A percentile compares a stretch with the other conserved stretches of the same genome.
Evolutionary conservation across 1,140 invertebrate genomes (phyloP).

Genomic region (Atta texana): DNA sequence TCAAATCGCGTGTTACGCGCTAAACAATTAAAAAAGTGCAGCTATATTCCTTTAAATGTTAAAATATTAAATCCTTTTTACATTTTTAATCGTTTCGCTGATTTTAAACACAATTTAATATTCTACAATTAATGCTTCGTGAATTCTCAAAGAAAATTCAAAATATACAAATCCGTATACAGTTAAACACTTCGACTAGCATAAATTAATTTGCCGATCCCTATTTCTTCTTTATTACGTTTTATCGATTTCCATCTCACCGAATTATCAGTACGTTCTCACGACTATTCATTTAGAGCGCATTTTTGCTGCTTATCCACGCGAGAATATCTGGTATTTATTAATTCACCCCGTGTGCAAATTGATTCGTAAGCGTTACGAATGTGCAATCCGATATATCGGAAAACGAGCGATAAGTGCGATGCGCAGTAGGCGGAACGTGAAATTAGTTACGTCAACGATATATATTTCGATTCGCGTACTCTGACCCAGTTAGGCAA

Average conservation of each 20-base stretch:
- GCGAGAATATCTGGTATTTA: conserved; percentile 19
- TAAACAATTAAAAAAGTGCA: background rate
- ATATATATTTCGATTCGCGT: conserved; percentile 33
- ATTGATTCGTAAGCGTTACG: conserved; percentile 54
- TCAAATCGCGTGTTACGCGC: background rate
- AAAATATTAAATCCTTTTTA: background rate
- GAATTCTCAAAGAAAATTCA: background rate
- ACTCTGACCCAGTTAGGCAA: conserved; percentile 48
- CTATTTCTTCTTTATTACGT: background rate
- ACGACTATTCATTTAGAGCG: background rate
- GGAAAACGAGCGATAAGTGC: conserved; percentile 63
- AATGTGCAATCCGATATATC: conserved; percentile 37
- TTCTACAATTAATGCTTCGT: background rate
- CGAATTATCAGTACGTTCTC: background rate
- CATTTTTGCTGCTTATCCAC: conserved; percentile 25
- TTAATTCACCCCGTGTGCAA: conserved; percentile 26
- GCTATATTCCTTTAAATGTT: background rate
- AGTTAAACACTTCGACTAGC: background rate
- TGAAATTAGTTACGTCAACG: conserved; percentile 45
- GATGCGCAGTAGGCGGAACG: background rate
- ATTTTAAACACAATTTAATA: background rate
- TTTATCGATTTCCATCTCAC: background rate
- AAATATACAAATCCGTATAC: background rate
- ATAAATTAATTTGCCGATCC: background rate
- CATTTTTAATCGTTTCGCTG: background rate